Evolutionary conservation across 2,113 vertebrate genomes (phyloP).

Genomic region (Eudyptes chrysolophus): DNA sequence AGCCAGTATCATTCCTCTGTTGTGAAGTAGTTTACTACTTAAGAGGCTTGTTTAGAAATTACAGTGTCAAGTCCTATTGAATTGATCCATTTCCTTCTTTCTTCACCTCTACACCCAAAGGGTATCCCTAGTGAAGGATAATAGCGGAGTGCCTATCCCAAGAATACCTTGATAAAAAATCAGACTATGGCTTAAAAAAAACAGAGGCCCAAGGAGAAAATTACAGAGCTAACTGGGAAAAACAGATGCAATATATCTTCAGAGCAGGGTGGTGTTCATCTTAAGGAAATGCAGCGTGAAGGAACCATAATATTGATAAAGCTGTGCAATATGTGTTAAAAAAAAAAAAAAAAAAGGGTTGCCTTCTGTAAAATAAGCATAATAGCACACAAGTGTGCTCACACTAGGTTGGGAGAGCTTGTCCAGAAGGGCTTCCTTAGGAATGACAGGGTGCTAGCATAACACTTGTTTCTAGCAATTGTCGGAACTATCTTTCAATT

Average conservation of each 20-base stretch:
- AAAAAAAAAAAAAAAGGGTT: not conserved
- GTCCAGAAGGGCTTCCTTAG: not conserved
- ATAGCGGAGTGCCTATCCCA: not conserved
- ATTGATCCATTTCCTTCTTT: not conserved
- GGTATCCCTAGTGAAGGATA: not conserved
- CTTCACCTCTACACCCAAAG: not conserved
- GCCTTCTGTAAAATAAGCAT: not conserved
- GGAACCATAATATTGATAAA: not conserved
- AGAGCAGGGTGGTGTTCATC: not conserved
- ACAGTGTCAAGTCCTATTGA: not conserved
- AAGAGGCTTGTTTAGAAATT: not conserved
- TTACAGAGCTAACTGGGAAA: not conserved
- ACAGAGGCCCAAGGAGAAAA: not conserved
- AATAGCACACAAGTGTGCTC: not conserved
- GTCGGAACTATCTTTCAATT: not conserved
- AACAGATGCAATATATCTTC: not conserved
- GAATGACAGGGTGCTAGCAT: not conserved
- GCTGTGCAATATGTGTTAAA: not conserved
- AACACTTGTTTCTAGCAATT: not conserved
- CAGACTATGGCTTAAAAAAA: not conserved
- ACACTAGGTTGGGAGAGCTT: not conserved
- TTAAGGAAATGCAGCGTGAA: not conserved
- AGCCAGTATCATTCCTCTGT: not conserved
- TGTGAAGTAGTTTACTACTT: not conserved
- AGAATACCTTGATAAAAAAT: not conserved